A percentile compares a stretch with the other conserved stretches of the same genome.
Evolutionary conservation across 2,888 invertebrate species (phyloP).

Genomic region (Anthophora plumipes): DNA sequence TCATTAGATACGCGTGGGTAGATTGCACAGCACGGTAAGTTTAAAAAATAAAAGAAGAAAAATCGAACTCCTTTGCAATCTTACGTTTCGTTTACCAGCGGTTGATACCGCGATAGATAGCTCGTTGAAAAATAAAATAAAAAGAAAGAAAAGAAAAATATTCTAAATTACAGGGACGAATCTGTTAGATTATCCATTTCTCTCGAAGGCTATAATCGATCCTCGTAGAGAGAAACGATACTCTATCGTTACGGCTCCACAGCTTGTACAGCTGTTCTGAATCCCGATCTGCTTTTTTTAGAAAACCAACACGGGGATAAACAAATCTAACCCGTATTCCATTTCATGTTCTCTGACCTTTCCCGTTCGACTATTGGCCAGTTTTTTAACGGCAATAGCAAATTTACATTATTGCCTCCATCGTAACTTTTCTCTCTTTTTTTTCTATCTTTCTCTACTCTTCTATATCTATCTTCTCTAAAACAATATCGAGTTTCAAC

Average conservation of each 20-base stretch:
- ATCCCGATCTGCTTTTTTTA: constrained; percentile 41
- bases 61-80: constrained; percentile 37
- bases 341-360: constrained; percentile 47
- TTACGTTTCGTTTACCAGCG: constrained; percentile 36
- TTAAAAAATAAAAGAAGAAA: constrained; percentile 48
- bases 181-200: neutral
- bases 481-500: constrained; percentile 18
- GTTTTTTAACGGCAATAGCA: neutral
- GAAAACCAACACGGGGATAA: constrained; percentile 38
- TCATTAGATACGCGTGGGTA: constrained; percentile 55
- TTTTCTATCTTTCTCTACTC: neutral
- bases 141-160: neutral
- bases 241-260: neutral
- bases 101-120: neutral
- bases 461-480: neutral
- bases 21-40: constrained; percentile 53
- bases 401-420: neutral
- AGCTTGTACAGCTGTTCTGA: constrained; percentile 17
- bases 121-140: neutral
- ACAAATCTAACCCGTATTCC: constrained; percentile 31
- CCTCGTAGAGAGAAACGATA: neutral
- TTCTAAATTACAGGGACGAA: neutral
- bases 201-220: neutral
- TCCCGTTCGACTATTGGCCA: constrained; percentile 17
- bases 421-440: neutral